phyloP scores from a whole-genome alignment of 1,140 invertebrate genomes.

The Scylla paramamosain region DNA sequence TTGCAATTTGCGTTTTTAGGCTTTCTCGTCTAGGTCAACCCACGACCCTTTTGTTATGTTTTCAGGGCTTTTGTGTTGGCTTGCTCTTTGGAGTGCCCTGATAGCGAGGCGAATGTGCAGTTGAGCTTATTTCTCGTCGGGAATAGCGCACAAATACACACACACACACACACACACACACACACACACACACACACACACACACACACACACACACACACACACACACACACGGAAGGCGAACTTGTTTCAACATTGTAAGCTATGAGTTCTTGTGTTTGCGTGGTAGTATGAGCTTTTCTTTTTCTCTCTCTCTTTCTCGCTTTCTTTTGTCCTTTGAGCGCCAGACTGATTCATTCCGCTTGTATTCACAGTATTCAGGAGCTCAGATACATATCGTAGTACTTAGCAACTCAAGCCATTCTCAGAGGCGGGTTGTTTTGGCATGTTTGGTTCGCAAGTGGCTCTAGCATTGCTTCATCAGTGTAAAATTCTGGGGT shows the following conservation, averaged over 20 bases:
- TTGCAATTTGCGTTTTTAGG: background rate
- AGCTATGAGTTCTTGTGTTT: background rate
- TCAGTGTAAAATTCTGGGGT: too few species aligned
- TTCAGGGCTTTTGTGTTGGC: background rate
- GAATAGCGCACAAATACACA: too few species aligned
- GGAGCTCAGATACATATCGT: too few species aligned
- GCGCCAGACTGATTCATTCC: background rate
- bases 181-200: conserved; percentile 38
- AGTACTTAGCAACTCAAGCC: too few species aligned
- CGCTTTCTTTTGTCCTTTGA: background rate
- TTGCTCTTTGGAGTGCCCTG: background rate
- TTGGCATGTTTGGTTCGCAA: too few species aligned
- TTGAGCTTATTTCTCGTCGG: too few species aligned
- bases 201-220: conserved; percentile 38
- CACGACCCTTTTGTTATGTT: conserved; percentile 1
- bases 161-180: too few species aligned
- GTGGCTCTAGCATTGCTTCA: too few species aligned
- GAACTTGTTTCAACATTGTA: background rate
- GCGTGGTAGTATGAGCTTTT: background rate
- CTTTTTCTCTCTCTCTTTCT: background rate
- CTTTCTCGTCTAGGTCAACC: background rate
- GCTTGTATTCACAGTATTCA: too few species aligned
- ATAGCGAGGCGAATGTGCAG: background rate
- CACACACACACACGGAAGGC: conserved; percentile 8
- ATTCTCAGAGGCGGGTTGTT: too few species aligned